Conservation (phyloP, 2,888 invertebrate species). For the Piscicola geometra region DNA sequence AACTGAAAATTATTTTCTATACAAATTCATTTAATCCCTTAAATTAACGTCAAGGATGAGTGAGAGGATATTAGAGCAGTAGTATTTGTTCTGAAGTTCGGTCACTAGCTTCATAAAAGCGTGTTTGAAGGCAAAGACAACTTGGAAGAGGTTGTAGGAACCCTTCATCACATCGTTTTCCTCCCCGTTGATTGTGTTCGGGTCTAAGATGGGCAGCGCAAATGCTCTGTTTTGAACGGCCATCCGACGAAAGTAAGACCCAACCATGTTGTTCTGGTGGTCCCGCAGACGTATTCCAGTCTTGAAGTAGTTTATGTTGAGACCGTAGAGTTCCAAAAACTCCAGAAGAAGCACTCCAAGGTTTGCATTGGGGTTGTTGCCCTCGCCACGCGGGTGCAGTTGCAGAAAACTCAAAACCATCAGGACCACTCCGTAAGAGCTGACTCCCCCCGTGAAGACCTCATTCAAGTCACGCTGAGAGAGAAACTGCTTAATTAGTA, state of each 20-base stretch:
- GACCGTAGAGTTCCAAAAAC: conserved; percentile 93
- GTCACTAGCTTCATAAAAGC: conserved; percentile 21
- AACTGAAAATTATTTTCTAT: too few relatives aligned
- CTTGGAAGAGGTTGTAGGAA: conserved; percentile 24
- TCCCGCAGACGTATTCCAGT: conserved; percentile 67
- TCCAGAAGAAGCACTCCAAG: conserved; percentile 89
- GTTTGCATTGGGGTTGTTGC: conserved; percentile 59
- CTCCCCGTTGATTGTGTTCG: conserved; percentile 15
- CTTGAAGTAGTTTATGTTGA: conserved; percentile 85
- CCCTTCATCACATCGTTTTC: conserved; percentile 34
- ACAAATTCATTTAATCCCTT: too few relatives aligned
- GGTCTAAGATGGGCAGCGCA: conserved; percentile 32
- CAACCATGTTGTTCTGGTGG: background rate
- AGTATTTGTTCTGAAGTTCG: background rate
- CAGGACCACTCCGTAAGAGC: conserved; percentile 94
- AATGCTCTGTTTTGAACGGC: background rate
- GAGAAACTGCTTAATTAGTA: conserved; percentile 96
- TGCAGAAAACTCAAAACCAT: conserved; percentile 96
- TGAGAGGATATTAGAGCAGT: background rate
- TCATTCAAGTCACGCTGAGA: conserved; percentile 96
- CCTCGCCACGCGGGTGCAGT: conserved; percentile 38
- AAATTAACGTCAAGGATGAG: conserved; percentile 3
- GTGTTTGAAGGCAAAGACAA: conserved; percentile 34
- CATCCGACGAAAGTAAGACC: conserved; percentile 11
- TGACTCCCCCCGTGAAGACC: conserved; percentile 98